Percentiles rank a stretch among this genome's conserved stretches.
phyloP scores from a whole-genome alignment of 2,113 vertebrate genomes.

The Emydura subglobosa region DNA sequence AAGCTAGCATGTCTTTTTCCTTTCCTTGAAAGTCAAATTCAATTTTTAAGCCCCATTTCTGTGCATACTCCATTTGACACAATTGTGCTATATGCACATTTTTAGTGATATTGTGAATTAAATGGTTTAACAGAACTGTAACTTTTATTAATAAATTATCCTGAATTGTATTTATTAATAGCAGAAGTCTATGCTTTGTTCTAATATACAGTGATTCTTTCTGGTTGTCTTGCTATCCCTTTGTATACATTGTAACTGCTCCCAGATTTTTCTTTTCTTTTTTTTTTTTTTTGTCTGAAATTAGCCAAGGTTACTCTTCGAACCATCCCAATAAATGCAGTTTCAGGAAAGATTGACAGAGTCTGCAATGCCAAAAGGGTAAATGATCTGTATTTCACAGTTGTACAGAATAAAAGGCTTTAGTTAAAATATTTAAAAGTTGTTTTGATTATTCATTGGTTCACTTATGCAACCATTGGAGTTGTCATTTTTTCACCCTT shows the following conservation, averaged over 20 bases:
- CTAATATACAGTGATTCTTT: not conserved
- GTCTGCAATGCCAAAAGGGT: slow-evolving; percentile 78
- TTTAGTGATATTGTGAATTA: slow-evolving; percentile 69
- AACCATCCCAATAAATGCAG: slow-evolving; percentile 48
- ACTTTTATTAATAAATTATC: slow-evolving; percentile 22
- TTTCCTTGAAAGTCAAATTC: slow-evolving; percentile 1
- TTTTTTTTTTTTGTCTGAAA: not conserved
- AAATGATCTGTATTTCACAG: slow-evolving; percentile 78
- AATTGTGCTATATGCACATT: slow-evolving; percentile 53
- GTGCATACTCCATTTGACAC: slow-evolving; percentile 51
- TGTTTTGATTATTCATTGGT: slow-evolving; percentile 21
- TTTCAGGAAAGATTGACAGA: slow-evolving; percentile 71
- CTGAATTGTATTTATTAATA: slow-evolving; percentile 60
- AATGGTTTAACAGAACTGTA: slow-evolving; percentile 43
- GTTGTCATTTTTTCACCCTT: not conserved
- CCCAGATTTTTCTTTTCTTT: slow-evolving; percentile 13
- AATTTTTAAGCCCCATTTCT: slow-evolving; percentile 56
- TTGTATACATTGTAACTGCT: not conserved
- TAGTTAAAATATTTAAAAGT: slow-evolving; percentile 75
- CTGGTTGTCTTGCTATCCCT: slow-evolving; percentile 14
- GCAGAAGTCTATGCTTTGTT: slow-evolving; percentile 38
- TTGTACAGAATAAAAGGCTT: slow-evolving; percentile 86
- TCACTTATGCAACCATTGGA: not conserved
- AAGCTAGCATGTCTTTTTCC: not conserved
- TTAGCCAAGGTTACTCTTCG: not conserved